Evolutionary conservation across 1,140 invertebrate species (phyloP).

Genomic region (Penaeus indicus): DNA sequence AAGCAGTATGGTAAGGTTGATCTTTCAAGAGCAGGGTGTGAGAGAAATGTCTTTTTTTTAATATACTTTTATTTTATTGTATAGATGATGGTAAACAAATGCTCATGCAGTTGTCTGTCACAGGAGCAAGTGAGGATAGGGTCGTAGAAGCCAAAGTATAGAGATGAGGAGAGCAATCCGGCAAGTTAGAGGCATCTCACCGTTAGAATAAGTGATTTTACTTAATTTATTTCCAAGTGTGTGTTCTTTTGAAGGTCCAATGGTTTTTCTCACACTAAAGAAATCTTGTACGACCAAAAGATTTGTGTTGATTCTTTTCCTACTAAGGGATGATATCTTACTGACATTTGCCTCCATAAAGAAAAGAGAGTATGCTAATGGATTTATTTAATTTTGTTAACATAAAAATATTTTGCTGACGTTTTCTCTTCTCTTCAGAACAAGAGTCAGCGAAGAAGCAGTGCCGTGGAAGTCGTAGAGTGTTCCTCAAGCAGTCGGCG

Average conservation of each 20-base stretch:
- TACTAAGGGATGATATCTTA: too few relatives aligned
- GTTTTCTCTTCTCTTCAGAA: not conserved
- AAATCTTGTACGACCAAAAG: too few relatives aligned
- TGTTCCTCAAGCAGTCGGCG: constrained; percentile 44
- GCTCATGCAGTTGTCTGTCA: constrained; percentile 57
- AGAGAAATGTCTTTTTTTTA: constrained; percentile 28
- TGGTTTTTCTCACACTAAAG: too few relatives aligned
- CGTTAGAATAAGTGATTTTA: constrained; percentile 50
- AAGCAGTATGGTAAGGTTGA: too few relatives aligned
- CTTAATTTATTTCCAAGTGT: too few relatives aligned
- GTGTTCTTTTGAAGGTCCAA: too few relatives aligned
- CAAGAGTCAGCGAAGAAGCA: constrained; percentile 55
- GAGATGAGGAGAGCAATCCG: constrained; percentile 56
- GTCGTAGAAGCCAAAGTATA: constrained; percentile 55
- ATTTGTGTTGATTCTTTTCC: too few relatives aligned
- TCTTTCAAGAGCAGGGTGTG: too few relatives aligned
- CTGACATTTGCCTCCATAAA: too few relatives aligned
- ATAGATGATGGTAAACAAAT: not conserved
- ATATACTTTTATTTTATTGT: constrained; percentile 4
- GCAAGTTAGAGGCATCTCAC: constrained; percentile 49
- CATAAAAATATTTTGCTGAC: not conserved
- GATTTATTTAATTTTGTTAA: not conserved
- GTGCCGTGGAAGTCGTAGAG: constrained; percentile 48
- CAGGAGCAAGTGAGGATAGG: constrained; percentile 58
- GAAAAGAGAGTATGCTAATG: not conserved